Base-by-base conservation (phyloP, 2,797 vertebrate genomes). In the Acomys russatus region DNA sequence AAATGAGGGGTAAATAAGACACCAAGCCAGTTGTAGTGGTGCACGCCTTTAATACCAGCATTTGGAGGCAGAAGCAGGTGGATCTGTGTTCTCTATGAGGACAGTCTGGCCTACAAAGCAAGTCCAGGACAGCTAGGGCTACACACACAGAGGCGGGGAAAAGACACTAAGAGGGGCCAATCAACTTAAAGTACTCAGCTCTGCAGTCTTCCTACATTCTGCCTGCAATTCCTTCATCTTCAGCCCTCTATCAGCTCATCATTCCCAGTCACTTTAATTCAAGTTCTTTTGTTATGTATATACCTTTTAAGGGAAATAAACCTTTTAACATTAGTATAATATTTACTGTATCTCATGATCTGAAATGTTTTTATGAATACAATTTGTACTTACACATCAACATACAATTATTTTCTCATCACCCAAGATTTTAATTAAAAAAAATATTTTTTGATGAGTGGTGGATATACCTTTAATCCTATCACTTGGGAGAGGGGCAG, bases 361-460 rank as follows among this genome's bases (percentile, higher is more conserved):
- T 83, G 83, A 88, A 86, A 86, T 0, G 3, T 73, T 76, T 86
- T 91, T 70, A 64, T 76, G 64, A 90, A 70, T 56, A 90, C 90
- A 96, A 92, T 87, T 54, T 95, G 56, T 61, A 95, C 89, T 90
- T 74, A 94, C 90, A 92, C 18, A 92, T 71, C 77, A 94, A 79
- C 92, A 93, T 96, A 61, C 35, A 94, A 77, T 93, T 87, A 92
- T 93, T 95, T 96, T 88, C 92, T 80, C 80, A 96, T 78, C 61
- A 95, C 68, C 94, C 61, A 92, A 96, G 15, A 66, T 49, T 84
- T 84, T 80, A 35, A 51, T 51, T 49, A 7, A 51, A 51, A 77
- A 15, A 51, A 49, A 3, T 76, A 77, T 51, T 79, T 56, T 77
- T 80, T 80, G 77, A 18, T 59, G 49, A 54, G 3, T 23, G 33